Evolutionary conservation across 2,888 invertebrate genomes (phyloP), one percentile per base, ranked within the genome.

Genomic region (Torymus tubicola): DNA sequence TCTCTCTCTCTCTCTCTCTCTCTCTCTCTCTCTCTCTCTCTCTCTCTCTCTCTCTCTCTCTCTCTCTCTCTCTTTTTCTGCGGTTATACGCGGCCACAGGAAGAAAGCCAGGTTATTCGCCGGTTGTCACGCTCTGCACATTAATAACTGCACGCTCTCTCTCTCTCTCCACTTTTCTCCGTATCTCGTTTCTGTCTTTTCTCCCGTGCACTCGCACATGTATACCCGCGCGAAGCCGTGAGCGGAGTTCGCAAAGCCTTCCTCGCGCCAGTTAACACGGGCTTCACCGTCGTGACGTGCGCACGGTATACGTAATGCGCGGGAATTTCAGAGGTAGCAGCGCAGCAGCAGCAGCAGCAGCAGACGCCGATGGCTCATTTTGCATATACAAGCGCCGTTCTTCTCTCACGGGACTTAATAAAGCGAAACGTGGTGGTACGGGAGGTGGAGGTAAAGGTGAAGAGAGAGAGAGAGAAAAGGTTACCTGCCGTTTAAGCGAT

Each of bases 41-140:
- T n/a, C n/a, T n/a, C n/a, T n/a, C n/a, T n/a, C n/a, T n/a, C n/a
- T n/a, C n/a, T n/a, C n/a, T n/a, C n/a, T n/a, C n/a, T n/a, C n/a
- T n/a, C n/a, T n/a, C n/a, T n/a, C n/a, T n/a, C n/a, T n/a, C 21
- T 21, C 21, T 21, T 21, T 55, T 18, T 61, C 61, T 63, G 55
- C 76, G 61, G 76, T 60, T 69, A 64, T 61, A 42, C 58, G n/a
- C n/a, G 24, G n/a, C 52, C 69, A 69, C 60, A 64, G 60, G 65
- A 77, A 70, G 82, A 58, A 77, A 60, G 61, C 61, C 57, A 85
- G 87, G 89, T 88, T 89, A 89, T 88, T 88, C 87, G 87, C 85
- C 85, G 85, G 86, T 84, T 88, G 87, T 89, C 89, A 89, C 89
- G 88, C 87, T 85, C 84, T 83, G 82, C 83, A 87, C 89, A 89